A percentile compares a stretch with the other conserved stretches of the same genome.
These are phyloP conservation scores for Chironomus tentans DNA, from an alignment of 2,888 invertebrate species.

Conservation along the genomic window DNA sequence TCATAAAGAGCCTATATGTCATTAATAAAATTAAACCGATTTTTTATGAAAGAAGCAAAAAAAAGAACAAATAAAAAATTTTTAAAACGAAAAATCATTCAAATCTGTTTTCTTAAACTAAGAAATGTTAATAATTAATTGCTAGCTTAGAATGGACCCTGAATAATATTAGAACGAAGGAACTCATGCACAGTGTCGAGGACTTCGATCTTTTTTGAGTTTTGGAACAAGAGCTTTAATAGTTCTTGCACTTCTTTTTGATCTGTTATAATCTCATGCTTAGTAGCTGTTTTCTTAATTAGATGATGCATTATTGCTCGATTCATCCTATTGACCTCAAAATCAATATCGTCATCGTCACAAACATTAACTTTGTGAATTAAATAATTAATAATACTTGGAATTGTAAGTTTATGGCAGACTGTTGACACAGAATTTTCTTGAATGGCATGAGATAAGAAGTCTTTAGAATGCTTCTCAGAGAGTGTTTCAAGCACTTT, in stretches of 20 bases:
- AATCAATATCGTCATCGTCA: neutral
- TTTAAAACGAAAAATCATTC: neutral
- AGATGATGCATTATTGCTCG: neutral
- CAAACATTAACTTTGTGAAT: slow-evolving; percentile 11
- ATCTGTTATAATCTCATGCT: neutral
- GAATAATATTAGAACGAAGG: neutral
- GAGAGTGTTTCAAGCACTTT: slow-evolving; percentile 38
- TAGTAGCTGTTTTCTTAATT: neutral
- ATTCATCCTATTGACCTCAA: neutral
- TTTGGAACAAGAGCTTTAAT: neutral
- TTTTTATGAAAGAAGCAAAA: neutral
- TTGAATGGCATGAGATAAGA: slow-evolving; percentile 40
- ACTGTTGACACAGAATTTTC: slow-evolving; percentile 40
- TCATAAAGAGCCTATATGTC: neutral
- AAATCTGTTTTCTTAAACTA: neutral
- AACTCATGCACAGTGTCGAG: slow-evolving; percentile 16
- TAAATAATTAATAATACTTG: neutral
- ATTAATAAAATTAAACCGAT: neutral
- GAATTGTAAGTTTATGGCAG: slow-evolving; percentile 37
- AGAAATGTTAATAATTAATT: neutral
- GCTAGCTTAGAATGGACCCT: neutral
- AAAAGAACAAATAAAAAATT: neutral
- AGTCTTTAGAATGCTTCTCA: slow-evolving; percentile 40
- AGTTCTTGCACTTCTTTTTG: slow-evolving; percentile 4
- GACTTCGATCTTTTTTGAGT: neutral